phyloP scores from a whole-genome alignment of 2,113 vertebrate genomes.

The Lasiurus cinereus region DNA sequence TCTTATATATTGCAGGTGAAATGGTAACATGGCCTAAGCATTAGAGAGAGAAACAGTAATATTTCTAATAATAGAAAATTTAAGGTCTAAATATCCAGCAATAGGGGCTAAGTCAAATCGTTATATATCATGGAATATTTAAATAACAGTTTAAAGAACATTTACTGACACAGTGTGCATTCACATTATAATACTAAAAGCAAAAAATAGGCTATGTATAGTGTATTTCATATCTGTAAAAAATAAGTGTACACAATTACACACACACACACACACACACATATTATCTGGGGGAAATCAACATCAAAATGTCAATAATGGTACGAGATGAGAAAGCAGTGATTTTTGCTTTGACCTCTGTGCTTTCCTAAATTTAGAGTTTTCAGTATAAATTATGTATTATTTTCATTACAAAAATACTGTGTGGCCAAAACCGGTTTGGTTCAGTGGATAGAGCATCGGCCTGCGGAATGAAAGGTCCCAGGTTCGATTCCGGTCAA shows the following conservation, averaged over 20 bases:
- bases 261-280: neutral
- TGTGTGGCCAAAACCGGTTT: neutral
- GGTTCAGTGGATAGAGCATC: too few relatives aligned
- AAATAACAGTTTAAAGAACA: conserved; percentile 55
- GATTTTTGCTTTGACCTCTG: neutral
- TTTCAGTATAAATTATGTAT: neutral
- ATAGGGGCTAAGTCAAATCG: neutral
- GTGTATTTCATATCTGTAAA: neutral
- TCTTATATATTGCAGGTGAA: neutral
- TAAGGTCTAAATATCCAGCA: neutral
- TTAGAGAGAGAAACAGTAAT: neutral
- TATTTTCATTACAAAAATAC: neutral
- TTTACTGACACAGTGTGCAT: neutral
- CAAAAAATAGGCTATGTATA: neutral
- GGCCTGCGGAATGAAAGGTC: too few relatives aligned
- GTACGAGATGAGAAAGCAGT: neutral
- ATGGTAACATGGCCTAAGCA: neutral
- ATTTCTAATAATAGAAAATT: conserved; percentile 48
- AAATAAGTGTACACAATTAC: neutral
- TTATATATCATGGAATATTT: conserved; percentile 14
- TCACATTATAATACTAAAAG: conserved; percentile 17
- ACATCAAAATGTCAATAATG: neutral
- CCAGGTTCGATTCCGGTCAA: too few relatives aligned
- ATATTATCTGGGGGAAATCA: too few relatives aligned
- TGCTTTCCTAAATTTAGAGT: neutral